Base-by-base conservation (phyloP, 2,113 vertebrate species). In the Gadus chalcogrammus region DNA sequence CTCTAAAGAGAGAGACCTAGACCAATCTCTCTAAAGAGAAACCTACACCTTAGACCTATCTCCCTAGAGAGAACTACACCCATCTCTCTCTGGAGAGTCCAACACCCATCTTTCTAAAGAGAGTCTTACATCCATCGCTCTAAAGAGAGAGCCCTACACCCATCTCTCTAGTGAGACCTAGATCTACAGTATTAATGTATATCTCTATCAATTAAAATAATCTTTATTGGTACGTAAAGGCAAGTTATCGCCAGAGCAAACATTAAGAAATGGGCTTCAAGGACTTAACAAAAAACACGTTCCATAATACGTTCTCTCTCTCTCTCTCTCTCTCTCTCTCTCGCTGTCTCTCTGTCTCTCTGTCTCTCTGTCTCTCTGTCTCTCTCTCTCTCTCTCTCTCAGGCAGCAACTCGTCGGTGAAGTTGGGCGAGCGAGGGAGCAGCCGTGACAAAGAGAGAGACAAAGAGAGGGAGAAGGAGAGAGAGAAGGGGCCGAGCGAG, bases 401-500 rank as follows among this genome's bases (percentile, higher is more conserved):
- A 89, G 90, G 92, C 74, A 92, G 91, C 28, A 91, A 88, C 87
- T 91, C 83, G n/a, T 93, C 92, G n/a, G 89, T 85, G 70, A 93
- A 91, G 79, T 77, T 88, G 42, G 22, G 73, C 0, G 92, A 95
- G 84, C 95, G 95, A 77, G 84, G 92, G 20, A 87, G 90, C 89
- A 81, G 82, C 70, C 87, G 87, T n/a, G 90, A 92, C 20, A 91
- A 89, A 53, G 90, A 91, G 71, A 90, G 93, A 82, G 95, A 95
- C 76, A 92, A 91, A 67, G 95, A 95, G 73, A 93, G 92, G 81
- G 93, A 87, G 64, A 90, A 92, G n/a, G 93, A 62, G 61, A 24
- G 61, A 24, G 61, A 62, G 61, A 27, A 62, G 76, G 93, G 90
- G 70, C 93, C 94, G 69, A n/a, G 42, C 42, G 89, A 91, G 28